These are phyloP conservation scores for Petaurus breviceps DNA, from an alignment of 2,113 vertebrate genomes.

Conservation along the genomic window DNA sequence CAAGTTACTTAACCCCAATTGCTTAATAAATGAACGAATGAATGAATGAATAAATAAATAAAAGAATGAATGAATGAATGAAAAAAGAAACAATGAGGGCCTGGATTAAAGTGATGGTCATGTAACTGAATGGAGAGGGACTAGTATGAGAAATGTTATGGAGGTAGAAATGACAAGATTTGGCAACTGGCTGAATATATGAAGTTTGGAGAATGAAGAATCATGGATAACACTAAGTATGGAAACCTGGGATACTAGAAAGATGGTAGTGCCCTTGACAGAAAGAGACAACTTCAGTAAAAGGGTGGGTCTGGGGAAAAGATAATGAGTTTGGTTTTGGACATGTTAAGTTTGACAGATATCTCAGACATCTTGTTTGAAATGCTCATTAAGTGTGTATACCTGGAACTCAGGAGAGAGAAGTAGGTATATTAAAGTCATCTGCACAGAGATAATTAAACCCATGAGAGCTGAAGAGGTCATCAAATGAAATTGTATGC, in stretches of 20 bases:
- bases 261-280: neutral
- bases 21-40: no score
- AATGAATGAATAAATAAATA: no score
- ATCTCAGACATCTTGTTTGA: neutral
- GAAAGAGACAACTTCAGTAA: neutral
- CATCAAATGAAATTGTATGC: neutral
- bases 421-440: neutral
- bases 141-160: neutral
- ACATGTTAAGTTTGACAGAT: neutral
- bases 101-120: neutral
- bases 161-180: neutral
- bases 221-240: no score
- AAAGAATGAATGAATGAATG: no score
- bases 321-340: neutral
- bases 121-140: neutral
- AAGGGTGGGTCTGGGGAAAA: neutral
- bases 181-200: neutral
- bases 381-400: no score
- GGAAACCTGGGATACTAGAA: no score
- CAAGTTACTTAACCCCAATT: no score
- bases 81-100: neutral
- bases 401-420: neutral
- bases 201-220: neutral
- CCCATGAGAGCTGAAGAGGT: neutral
- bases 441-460: neutral